Evolutionary conservation across 2,113 vertebrate species (phyloP), one percentile per base, ranked within the genome.

Genomic region (Cyprinus carpio): DNA sequence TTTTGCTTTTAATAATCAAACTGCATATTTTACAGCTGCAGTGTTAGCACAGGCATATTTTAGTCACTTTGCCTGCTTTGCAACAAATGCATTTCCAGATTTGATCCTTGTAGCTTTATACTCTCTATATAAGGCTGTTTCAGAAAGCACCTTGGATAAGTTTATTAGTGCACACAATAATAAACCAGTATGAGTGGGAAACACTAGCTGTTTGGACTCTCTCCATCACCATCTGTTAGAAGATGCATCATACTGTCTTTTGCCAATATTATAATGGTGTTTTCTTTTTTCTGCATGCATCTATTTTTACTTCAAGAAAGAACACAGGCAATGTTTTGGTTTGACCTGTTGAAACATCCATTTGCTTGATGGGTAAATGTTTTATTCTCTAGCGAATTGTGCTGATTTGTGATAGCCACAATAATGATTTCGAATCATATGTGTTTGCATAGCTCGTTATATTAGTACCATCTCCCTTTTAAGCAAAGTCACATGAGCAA

Each of bases 211-310:
- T 20, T 25, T 81, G 56, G 23, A 43, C 62, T 51, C 16, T 49
- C 20, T 54, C 62, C 27, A 29, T 51, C 23, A 11, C 81, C 65
- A 74, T 83, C 81, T 74, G 46, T 72, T 72, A 58, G 18, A 37
- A 82, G 29, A 71, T 8, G 46, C 27, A n/a, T 54, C 65, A 51
- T 65, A 9, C 29, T 49, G 2, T 6, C 79, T 49, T 15, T 27
- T 81, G 62, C 43, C 60, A 81, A n/a, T 6, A 13, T 20, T 77
- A 29, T 65, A 81, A 29, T 49, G 3, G 16, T n/a, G 18, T 15
- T 29, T 29, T 31, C 12, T 31, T 23, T 31, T 67, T 29, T 27
- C 8, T 34, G 4, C 8, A 23, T 65, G 27, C 15, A 27, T 80
- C 18, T 62, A 27, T 60, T 43, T 62, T 4, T 16, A n/a, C 2